Percentiles rank a stretch among this genome's conserved stretches.
Evolutionary conservation across 2,888 invertebrate species (phyloP).

Genomic region (Alloplasta piceator): DNA sequence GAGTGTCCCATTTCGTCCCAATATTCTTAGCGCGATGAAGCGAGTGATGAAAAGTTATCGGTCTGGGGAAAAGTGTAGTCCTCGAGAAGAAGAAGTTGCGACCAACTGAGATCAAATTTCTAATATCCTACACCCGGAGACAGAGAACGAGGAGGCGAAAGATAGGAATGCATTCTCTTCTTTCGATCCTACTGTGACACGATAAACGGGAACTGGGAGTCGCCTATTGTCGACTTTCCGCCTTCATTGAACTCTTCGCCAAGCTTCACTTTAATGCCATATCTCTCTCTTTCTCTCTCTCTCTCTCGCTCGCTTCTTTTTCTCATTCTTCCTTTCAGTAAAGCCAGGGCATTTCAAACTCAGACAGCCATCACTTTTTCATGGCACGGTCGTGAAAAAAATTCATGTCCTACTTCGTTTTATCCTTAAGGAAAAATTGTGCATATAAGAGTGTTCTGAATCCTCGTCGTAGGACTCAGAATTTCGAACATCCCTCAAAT

Average conservation of each 20-base stretch:
- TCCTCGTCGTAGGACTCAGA: neutral
- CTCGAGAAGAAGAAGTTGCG: neutral
- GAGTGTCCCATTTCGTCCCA: too few relatives aligned
- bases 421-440: neutral
- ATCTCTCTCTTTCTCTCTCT: neutral
- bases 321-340: neutral
- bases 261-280: neutral
- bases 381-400: neutral
- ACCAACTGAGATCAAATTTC: constrained; percentile 14
- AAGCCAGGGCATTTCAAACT: neutral
- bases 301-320: neutral
- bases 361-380: neutral
- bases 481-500: neutral
- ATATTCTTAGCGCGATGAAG: too few relatives aligned
- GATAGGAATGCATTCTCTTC: constrained; percentile 5
- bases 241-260: constrained; percentile 7
- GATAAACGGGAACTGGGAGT: constrained; percentile 20
- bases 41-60: too few relatives aligned
- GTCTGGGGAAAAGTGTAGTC: neutral
- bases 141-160: too few relatives aligned
- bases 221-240: neutral
- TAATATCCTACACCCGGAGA: constrained; percentile 22
- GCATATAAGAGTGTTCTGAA: neutral
- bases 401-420: neutral
- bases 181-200: constrained; percentile 1